Evolutionary conservation across 2,113 vertebrate genomes (phyloP).

Genomic region (Bambusicola thoracicus): DNA sequence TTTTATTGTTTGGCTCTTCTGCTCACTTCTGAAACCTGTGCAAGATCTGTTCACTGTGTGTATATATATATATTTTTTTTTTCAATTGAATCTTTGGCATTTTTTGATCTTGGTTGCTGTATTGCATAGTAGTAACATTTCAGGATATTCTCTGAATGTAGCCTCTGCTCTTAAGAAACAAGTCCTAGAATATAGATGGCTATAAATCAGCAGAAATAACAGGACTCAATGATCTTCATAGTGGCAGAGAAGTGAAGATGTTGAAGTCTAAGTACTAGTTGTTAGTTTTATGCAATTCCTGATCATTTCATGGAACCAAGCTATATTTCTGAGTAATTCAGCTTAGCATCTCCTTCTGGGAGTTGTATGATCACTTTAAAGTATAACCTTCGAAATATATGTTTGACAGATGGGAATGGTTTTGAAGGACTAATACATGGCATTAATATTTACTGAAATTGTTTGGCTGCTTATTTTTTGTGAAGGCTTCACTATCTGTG

Average conservation of each 20-base stretch:
- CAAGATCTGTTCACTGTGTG: not conserved
- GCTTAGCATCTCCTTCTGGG: not conserved
- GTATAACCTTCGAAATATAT: not conserved
- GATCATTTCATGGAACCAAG: not conserved
- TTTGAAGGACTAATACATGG: not conserved
- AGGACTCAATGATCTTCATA: not conserved
- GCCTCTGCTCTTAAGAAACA: not conserved
- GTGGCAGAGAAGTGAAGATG: not conserved
- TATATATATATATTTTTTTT: not conserved
- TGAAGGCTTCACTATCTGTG: not conserved
- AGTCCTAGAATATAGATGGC: constrained; percentile 2
- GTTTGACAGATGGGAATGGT: not conserved
- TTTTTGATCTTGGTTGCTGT: not conserved
- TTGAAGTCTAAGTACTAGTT: not conserved
- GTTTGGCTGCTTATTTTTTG: not conserved
- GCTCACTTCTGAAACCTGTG: not conserved
- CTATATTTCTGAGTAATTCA: not conserved
- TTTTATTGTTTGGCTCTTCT: not conserved
- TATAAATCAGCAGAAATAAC: not conserved
- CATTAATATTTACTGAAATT: not conserved
- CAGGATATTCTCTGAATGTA: not conserved
- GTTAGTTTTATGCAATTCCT: constrained; percentile 17
- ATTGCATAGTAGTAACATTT: not conserved
- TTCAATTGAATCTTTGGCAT: not conserved
- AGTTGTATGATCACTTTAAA: not conserved